These are phyloP conservation scores for Chirona hameri DNA, from an alignment of 2,888 invertebrate genomes.

Conservation along the genomic window DNA sequence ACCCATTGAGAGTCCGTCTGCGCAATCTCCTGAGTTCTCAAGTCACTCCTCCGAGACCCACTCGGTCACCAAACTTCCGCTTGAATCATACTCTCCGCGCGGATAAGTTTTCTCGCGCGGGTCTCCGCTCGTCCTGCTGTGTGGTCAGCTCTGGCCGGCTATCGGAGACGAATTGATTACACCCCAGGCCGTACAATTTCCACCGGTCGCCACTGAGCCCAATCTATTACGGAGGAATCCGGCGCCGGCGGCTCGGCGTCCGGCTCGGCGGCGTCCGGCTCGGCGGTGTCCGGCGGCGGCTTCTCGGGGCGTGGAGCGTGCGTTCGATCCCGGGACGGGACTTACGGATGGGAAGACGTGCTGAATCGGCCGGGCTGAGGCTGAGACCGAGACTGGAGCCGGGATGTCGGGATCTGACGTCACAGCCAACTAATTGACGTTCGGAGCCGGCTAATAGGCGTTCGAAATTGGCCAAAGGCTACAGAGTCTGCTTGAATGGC, in stretches of 20 bases:
- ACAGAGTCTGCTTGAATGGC: no score
- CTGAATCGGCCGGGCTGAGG: neutral
- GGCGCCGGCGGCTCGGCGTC: neutral
- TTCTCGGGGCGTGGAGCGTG: neutral
- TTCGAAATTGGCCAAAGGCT: no score
- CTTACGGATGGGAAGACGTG: neutral
- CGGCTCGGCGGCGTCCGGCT: neutral
- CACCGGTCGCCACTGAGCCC: neutral
- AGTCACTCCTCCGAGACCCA: no score
- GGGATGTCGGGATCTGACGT: neutral
- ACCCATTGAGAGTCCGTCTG: no score
- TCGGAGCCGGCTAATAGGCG: no score
- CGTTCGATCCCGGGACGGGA: neutral
- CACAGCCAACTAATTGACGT: no score
- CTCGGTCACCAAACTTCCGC: no score
- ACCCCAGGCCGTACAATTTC: neutral
- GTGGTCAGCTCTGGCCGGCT: neutral
- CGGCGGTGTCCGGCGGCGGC: no score
- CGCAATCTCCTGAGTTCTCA: no score
- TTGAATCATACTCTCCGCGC: no score
- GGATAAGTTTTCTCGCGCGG: no score
- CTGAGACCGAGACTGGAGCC: neutral
- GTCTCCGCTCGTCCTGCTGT: no score
- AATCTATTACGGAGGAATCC: neutral
- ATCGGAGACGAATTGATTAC: slow-evolving; percentile 22